A percentile compares a stretch with the other conserved stretches of the same genome.
Conservation (phyloP, 2,797 vertebrate genomes). For the Semotilus atromaculatus region DNA sequence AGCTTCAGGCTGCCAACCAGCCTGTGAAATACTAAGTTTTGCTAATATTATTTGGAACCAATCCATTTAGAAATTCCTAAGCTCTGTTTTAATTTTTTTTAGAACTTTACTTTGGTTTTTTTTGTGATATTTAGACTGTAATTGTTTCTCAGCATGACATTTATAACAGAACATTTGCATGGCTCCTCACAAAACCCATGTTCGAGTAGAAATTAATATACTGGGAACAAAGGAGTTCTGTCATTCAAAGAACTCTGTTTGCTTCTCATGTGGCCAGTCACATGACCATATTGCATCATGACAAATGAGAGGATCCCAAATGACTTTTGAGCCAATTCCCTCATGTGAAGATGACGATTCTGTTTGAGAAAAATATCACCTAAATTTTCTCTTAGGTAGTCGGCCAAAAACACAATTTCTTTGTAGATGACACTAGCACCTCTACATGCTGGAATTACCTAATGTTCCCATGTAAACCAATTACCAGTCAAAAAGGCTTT, state of each 20-base stretch:
- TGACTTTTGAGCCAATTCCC: neutral
- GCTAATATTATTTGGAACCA: neutral
- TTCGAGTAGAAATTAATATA: neutral
- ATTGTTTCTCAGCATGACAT: neutral
- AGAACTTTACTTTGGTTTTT: neutral
- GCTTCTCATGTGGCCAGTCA: neutral
- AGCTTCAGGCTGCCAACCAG: constrained; percentile 46
- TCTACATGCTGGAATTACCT: neutral
- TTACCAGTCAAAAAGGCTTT: neutral
- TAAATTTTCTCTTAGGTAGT: neutral
- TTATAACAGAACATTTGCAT: constrained; percentile 1
- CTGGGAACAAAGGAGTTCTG: neutral
- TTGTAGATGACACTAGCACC: neutral
- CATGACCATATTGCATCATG: neutral
- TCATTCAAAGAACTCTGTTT: neutral
- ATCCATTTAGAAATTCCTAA: neutral
- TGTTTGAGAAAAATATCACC: neutral
- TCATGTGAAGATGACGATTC: neutral
- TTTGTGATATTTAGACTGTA: neutral
- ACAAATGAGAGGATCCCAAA: too few species aligned
- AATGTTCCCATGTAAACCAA: neutral
- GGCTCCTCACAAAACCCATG: neutral
- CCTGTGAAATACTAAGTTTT: neutral
- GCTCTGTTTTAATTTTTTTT: neutral
- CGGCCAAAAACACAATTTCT: neutral